Conservation (phyloP, 2,888 invertebrate species). For the Xestia c-nigrum region DNA sequence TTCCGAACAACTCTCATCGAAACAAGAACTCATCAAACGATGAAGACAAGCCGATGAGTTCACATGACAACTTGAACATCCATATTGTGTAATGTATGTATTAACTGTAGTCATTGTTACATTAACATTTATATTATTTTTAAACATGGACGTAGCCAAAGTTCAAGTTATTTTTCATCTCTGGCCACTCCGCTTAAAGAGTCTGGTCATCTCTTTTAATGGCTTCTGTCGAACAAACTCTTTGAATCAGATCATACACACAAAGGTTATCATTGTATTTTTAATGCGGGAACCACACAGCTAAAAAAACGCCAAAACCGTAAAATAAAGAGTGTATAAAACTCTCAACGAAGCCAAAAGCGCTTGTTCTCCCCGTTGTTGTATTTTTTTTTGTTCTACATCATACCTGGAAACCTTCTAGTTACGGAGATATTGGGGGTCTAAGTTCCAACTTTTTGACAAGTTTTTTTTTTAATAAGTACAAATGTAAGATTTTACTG, state of each 20-base stretch:
- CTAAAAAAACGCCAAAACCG: not conserved
- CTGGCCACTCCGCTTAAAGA: too few relatives aligned
- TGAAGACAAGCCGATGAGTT: slow-evolving; percentile 51
- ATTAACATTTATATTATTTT: slow-evolving; percentile 13
- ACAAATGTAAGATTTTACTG: too few relatives aligned
- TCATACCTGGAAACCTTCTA: too few relatives aligned
- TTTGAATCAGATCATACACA: too few relatives aligned
- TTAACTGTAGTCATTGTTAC: slow-evolving; percentile 37
- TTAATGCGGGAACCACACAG: not conserved
- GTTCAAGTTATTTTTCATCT: not conserved
- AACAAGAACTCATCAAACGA: slow-evolving; percentile 60
- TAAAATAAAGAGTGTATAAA: too few relatives aligned
- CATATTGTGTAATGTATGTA: slow-evolving; percentile 48
- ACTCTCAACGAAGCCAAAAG: too few relatives aligned
- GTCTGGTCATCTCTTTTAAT: not conserved
- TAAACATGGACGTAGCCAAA: slow-evolving; percentile 42
- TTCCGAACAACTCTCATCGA: slow-evolving; percentile 58
- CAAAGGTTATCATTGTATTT: not conserved
- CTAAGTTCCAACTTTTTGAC: too few relatives aligned
- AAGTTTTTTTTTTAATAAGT: too few relatives aligned
- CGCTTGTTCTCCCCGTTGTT: too few relatives aligned
- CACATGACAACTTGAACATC: slow-evolving; percentile 40
- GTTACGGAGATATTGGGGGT: too few relatives aligned
- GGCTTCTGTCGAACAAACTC: not conserved
- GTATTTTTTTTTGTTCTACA: too few relatives aligned